phyloP scores from a whole-genome alignment of 2,797 vertebrate genomes.

The Yasuhikotakia modesta region DNA sequence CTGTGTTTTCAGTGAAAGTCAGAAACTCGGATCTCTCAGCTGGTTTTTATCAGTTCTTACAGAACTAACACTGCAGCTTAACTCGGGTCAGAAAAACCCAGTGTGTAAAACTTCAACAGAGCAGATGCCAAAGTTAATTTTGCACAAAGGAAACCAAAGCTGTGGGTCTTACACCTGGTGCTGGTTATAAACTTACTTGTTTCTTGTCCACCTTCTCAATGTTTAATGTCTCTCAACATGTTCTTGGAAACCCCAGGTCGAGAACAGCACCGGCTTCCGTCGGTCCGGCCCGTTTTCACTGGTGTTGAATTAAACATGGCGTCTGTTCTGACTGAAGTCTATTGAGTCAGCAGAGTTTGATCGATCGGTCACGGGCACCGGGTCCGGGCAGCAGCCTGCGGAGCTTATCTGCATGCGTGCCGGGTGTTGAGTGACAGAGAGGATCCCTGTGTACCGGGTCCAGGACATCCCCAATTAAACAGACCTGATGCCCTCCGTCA shows the following conservation, averaged over 20 bases:
- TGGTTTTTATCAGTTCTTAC: too few relatives aligned
- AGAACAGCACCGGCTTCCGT: background rate
- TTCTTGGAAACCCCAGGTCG: background rate
- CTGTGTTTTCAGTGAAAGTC: background rate
- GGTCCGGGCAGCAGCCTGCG: slow-evolving; percentile 72
- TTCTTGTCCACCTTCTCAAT: too few relatives aligned
- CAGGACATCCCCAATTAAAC: slow-evolving; percentile 80
- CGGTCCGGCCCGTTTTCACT: background rate
- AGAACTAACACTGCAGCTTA: too few relatives aligned
- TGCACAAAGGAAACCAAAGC: too few relatives aligned
- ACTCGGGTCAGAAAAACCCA: too few relatives aligned
- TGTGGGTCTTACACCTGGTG: too few relatives aligned
- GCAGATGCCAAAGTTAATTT: too few relatives aligned
- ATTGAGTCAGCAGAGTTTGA: slow-evolving; percentile 78
- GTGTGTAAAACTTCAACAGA: too few relatives aligned
- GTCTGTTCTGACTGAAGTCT: slow-evolving; percentile 37
- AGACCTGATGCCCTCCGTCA: slow-evolving; percentile 74
- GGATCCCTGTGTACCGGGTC: slow-evolving; percentile 77
- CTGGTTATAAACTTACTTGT: too few relatives aligned
- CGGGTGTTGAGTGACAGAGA: slow-evolving; percentile 74
- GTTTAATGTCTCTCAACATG: too few relatives aligned
- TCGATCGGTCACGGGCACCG: slow-evolving; percentile 74
- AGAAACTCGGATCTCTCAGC: too few relatives aligned
- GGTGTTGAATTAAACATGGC: slow-evolving; percentile 22
- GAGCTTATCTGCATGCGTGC: slow-evolving; percentile 70